Base-by-base conservation (phyloP, 2,888 invertebrate genomes). In the Conops quadrifasciatus region DNA sequence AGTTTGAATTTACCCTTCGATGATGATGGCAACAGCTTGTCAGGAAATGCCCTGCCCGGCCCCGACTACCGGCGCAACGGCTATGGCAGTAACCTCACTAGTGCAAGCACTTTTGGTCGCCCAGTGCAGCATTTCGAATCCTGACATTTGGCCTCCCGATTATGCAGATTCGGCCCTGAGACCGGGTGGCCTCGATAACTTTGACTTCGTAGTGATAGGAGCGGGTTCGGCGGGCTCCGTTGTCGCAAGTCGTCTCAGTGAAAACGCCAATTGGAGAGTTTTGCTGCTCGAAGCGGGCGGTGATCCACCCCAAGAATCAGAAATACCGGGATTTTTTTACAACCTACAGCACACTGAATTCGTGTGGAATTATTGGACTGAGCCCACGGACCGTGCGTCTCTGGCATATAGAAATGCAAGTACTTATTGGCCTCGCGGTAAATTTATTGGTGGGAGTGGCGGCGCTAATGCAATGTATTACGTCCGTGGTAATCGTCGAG, bases 391-490 rank as follows among this genome's bases (percentile, higher is more conserved):
- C 0, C 74, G 73, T 1, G 80, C 80, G 59, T 83, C 85, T 16
- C 75, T 67, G 67, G 82, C 75, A 16, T 79, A 80, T 77, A 72
- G 74, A 43, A 75, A 76, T 4, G 76, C 75, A 7, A 77, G 79
- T 13, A 85, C 84, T 70, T 78, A 75, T 67, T 90, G 91, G 91
- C 88, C 90, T 36, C 88, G 90, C 71, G 93, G 92, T 0, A 91
- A 90, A 78, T 87, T 88, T 70, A 84, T 91, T 78, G 90, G 91
- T 36, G 91, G 91, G 7, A 88, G 88, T 0, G 89, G 89, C 64
- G 87, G 88, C 1, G 85, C 90, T 21, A 91, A 91, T 78, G 89
- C 88, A 58, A 90, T 90, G 88, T 84, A 90, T 67, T 90, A 89
- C 77, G 84, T 90, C 3, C 86, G 89, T 53, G 91, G 90, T 0